Evolutionary conservation across 2,113 vertebrate genomes (phyloP).

Genomic region (Nanorana parkeri): DNA sequence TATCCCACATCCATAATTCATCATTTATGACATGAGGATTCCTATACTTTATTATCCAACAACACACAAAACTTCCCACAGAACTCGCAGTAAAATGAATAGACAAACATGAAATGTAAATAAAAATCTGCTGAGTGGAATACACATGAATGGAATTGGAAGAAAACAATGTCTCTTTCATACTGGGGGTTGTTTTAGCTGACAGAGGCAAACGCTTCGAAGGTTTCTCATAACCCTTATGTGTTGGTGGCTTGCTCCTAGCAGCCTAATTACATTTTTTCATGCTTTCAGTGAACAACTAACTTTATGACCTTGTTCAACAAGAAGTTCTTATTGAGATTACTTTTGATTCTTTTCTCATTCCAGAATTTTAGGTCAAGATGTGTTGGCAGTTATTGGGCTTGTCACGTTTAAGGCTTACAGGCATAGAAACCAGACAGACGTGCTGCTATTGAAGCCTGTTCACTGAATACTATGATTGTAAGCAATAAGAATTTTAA

Average conservation of each 20-base stretch:
- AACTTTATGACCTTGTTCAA: constrained; percentile 66
- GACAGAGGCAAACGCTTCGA: constrained; percentile 57
- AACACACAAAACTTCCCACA: not conserved
- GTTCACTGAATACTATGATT: constrained; percentile 73
- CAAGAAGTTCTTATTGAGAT: constrained; percentile 57
- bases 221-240: constrained; percentile 67
- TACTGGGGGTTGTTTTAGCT: constrained; percentile 23
- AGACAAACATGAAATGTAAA: not conserved
- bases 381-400: constrained; percentile 64
- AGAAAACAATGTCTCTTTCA: constrained; percentile 45
- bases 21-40: too few relatives aligned
- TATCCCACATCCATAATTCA: too few relatives aligned
- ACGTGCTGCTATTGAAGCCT: constrained; percentile 69
- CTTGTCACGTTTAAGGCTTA: constrained; percentile 61
- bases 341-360: constrained; percentile 65
- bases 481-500: constrained; percentile 67
- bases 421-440: constrained; percentile 60
- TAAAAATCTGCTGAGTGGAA: not conserved
- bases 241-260: constrained; percentile 59
- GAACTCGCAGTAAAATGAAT: not conserved
- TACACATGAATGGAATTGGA: constrained; percentile 26
- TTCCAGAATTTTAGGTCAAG: constrained; percentile 73
- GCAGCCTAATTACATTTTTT: constrained; percentile 60
- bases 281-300: constrained; percentile 58
- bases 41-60: not conserved